Evolutionary conservation across 2,797 vertebrate genomes (phyloP), one percentile per base, ranked within the genome.

Genomic region (Lepidocolaptes lacrymiger): DNA sequence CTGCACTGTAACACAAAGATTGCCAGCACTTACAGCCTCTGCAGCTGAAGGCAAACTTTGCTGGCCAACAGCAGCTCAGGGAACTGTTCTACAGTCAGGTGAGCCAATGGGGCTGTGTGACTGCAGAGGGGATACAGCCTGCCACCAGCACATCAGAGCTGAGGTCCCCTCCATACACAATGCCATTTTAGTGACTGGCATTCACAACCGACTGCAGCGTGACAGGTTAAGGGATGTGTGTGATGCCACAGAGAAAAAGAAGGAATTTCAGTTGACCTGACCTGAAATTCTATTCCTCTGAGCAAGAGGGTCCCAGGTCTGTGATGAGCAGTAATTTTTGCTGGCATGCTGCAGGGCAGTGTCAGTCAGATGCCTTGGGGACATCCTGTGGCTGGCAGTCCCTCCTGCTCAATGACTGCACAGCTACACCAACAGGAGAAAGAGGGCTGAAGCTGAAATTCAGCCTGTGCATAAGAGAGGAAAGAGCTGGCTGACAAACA

Each of bases 171-270:
- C 54, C 72, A 66, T 69, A 85, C 32, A 27, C 63, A 8, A 8
- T 3, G 26, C 54, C 28, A 10, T 30, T 49, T 15, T 23, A 72
- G 16, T 1, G 39, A 43, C 22, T 19, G 67, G 41, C 30, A 71
- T 6, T 51, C 36, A 3, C 0, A 11, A 64, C 23, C 0, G 0
- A 78, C 56, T 30, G 59, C 66, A 30, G 36, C 0, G 0, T 2
- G 34, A 69, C 3, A 3, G 44, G 32, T 26, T 28, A 20, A 72
- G 41, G 9, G 71, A 43, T 6, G 28, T 13, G 24, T 41, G 24
- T 41, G 54, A 39, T 3, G 7, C 39, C 59, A 36, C 0, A 0
- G 43, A 56, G 46, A 81, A 48, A 68, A 27, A 64, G 12, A 73
- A 79, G 51, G 36, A 61, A 75, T 76, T 68, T 22, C 3, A 76